Percentiles rank a stretch among this genome's conserved stretches.
Evolutionary conservation across 2,888 invertebrate genomes (phyloP).

Genomic region (Ectemnius cavifrons): DNA sequence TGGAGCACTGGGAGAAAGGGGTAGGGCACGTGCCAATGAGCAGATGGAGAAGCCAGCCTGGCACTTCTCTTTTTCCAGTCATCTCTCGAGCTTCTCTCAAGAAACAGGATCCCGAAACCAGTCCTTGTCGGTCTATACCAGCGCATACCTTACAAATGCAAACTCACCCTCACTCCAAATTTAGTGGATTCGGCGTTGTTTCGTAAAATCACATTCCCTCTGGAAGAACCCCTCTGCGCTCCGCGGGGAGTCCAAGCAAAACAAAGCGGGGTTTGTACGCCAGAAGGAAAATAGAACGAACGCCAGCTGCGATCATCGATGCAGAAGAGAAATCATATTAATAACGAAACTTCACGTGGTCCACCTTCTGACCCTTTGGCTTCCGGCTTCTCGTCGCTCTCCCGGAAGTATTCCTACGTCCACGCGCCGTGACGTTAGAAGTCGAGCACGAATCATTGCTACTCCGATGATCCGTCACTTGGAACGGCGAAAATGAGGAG

Average conservation of each 20-base stretch:
- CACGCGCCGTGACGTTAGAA: slow-evolving; percentile 38
- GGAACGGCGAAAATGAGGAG: slow-evolving; percentile 15
- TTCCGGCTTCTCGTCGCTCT: slow-evolving; percentile 61
- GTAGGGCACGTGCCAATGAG: slow-evolving; percentile 38
- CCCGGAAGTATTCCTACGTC: slow-evolving; percentile 54
- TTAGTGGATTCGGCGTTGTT: too few species aligned
- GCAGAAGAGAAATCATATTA: slow-evolving; percentile 54
- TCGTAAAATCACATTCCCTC: slow-evolving; percentile 1
- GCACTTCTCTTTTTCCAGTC: slow-evolving; percentile 15
- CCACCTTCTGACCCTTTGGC: slow-evolving; percentile 60
- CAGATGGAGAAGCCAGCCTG: slow-evolving; percentile 46
- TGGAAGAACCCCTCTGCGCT: slow-evolving; percentile 17
- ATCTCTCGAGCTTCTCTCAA: slow-evolving; percentile 35
- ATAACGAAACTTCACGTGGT: slow-evolving; percentile 47
- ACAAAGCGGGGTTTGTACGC: slow-evolving; percentile 9
- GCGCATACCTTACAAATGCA: too few species aligned
- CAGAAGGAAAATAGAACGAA: slow-evolving; percentile 42
- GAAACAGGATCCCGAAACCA: slow-evolving; percentile 20
- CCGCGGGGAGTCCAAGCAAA: slow-evolving; percentile 29
- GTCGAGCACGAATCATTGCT: slow-evolving; percentile 42
- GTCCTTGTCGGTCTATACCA: too few species aligned
- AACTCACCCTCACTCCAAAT: too few species aligned
- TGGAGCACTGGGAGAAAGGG: not conserved
- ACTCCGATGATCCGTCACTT: slow-evolving; percentile 42
- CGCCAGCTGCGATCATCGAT: slow-evolving; percentile 59